Evolutionary conservation across 2,888 invertebrate species (phyloP), one percentile per base, ranked within the genome.

Genomic region (Lobophora halterata): DNA sequence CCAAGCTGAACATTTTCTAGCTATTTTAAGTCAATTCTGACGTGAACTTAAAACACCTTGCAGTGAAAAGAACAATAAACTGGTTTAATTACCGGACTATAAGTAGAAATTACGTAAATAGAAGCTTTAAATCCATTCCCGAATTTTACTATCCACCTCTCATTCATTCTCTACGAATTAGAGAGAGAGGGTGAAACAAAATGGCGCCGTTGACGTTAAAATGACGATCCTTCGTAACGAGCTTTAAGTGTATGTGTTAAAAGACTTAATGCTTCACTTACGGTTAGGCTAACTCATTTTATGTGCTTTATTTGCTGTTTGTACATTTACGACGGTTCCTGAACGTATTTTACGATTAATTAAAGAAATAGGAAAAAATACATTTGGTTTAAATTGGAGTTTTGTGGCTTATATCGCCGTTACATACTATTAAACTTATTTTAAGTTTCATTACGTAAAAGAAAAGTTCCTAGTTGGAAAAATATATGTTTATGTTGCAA

Each of bases 31-130:
- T 27, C 12, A 21, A 19, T 40, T 17, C 30, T 38, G 32, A 44
- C 38, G 36, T 49, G 42, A 42, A 38, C 46, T 46, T 30, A 49
- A 41, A 48, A 46, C 49, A 54, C 45, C 47, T 50, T 49, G 45
- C 47, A 33, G 41, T 39, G 21, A 26, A 36, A 9, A 39, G 37
- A 49, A 43, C 49, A 45, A 52, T 49, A 58, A 54, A 62, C 58
- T 53, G 54, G 53, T 64, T 64, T 64, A 63, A 70, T 66, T 65
- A 71, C 60, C 45, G 44, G 30, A 49, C 59, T 58, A 61, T 59
- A 58, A 57, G 56, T 58, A 55, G 61, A 61, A 41, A 52, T 52
- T 36, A 57, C 58, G 47, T 57, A 61, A 62, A 67, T 67, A 67
- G 69, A 62, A 65, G 50, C 51, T 53, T 58, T 49, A 61, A 58